Conservation (phyloP, 92 coral and sea anemone species). For the Zoanthus solanderi region DNA sequence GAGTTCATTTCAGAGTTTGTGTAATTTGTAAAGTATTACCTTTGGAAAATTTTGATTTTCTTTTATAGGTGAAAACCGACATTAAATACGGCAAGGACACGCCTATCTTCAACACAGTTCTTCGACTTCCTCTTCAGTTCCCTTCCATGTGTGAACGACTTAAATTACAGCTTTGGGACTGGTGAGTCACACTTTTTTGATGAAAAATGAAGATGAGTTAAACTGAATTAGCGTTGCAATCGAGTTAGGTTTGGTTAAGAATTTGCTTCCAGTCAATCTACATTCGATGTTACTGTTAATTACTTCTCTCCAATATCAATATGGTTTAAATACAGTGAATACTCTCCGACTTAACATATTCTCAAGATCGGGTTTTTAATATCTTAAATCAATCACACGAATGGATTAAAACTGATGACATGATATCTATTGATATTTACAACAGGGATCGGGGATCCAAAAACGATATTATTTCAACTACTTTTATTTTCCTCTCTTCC, state of each 20-base stretch:
- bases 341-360: too few species aligned
- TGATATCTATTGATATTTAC: not conserved
- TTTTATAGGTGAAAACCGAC: slow-evolving; percentile 79
- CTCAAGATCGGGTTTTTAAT: too few species aligned
- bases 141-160: slow-evolving; percentile 99
- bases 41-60: not conserved
- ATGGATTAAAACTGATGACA: too few species aligned
- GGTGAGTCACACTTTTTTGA: slow-evolving; percentile 54
- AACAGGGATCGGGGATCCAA: slow-evolving; percentile 82
- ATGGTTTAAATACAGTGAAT: too few species aligned
- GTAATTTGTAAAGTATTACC: too few species aligned
- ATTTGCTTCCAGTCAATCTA: too few species aligned
- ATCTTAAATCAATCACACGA: too few species aligned
- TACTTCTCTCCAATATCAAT: too few species aligned
- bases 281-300: too few species aligned
- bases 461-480: slow-evolving; percentile 81
- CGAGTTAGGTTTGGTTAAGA: not conserved
- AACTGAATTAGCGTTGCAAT: too few species aligned
- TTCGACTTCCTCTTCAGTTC: slow-evolving; percentile 91
- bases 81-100: slow-evolving; percentile 83
- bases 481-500: slow-evolving; percentile 75
- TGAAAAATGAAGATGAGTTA: not conserved
- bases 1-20: too few species aligned
- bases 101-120: slow-evolving; percentile 87
- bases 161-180: slow-evolving; percentile 92